These are phyloP conservation scores for Rallus crepitans DNA, from an alignment of 2,797 vertebrate species.

Conservation along the genomic window DNA sequence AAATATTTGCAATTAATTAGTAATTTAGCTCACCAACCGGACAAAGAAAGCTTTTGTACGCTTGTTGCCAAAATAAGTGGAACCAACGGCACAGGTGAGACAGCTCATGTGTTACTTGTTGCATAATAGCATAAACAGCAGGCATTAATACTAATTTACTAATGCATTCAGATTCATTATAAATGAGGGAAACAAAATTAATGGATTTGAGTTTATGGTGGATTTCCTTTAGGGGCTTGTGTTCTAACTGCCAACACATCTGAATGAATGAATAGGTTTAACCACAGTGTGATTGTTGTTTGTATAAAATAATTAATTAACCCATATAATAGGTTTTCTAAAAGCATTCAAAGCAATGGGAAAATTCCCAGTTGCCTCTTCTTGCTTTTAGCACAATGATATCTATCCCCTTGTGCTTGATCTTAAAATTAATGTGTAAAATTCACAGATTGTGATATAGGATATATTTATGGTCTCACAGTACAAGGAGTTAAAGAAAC, in stretches of 20 bases:
- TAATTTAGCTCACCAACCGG: not conserved
- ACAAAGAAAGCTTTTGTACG: not conserved
- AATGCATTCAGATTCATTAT: slow-evolving; percentile 5
- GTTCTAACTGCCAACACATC: slow-evolving; percentile 11
- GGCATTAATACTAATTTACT: not conserved
- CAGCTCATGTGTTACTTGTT: not conserved
- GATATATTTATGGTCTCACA: not conserved
- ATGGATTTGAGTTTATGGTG: not conserved
- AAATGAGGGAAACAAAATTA: slow-evolving; percentile 17
- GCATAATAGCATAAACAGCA: not conserved
- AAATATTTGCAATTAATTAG: not conserved
- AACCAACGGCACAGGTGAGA: not conserved
- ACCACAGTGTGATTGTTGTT: not conserved
- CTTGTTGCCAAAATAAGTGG: not conserved
- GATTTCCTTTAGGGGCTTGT: not conserved
- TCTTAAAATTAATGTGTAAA: not conserved
- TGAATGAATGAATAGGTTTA: slow-evolving; percentile 24
- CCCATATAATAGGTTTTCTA: not conserved
- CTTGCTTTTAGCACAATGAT: not conserved
- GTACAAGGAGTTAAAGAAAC: not conserved
- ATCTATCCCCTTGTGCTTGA: not conserved
- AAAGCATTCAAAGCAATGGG: not conserved
- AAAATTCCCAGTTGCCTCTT: not conserved
- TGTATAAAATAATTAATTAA: slow-evolving; percentile 45
- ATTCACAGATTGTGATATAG: not conserved